Evolutionary conservation across 1,140 invertebrate genomes (phyloP).

Genomic region (Lasioglossum baleicum): DNA sequence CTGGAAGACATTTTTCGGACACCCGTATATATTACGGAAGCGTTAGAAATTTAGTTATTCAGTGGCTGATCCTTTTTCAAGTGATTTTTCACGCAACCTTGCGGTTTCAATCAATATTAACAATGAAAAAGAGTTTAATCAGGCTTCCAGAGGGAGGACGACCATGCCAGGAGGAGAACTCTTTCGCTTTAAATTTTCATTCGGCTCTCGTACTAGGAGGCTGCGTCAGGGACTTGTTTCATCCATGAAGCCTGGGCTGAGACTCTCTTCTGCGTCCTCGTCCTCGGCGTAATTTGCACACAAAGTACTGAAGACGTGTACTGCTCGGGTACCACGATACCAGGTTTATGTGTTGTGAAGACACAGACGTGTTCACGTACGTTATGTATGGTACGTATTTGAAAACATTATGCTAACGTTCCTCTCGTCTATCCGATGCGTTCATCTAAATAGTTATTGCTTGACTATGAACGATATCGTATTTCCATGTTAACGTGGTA

Average conservation of each 20-base stretch:
- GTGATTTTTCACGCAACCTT: not conserved
- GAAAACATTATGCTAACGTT: constrained; percentile 74
- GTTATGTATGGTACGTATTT: constrained; percentile 47
- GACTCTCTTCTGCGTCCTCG: constrained; percentile 69
- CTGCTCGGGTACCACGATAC: constrained; percentile 58
- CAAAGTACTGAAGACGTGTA: constrained; percentile 74
- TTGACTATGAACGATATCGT: constrained; percentile 18
- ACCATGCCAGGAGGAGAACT: constrained; percentile 40
- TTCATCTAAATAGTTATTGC: constrained; percentile 20
- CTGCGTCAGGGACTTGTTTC: constrained; percentile 68
- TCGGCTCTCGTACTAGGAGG: constrained; percentile 69
- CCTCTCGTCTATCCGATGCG: constrained; percentile 45
- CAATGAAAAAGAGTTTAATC: constrained; percentile 35
- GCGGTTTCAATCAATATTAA: constrained; percentile 41
- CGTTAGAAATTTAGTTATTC: not conserved
- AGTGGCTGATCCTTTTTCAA: not conserved
- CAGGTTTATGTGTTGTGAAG: constrained; percentile 47
- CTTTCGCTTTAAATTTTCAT: constrained; percentile 68
- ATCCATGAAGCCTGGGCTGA: constrained; percentile 65
- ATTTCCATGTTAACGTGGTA: constrained; percentile 17
- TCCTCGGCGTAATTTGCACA: constrained; percentile 77
- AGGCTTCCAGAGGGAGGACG: not conserved
- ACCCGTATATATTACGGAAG: not conserved
- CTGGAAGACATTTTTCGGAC: too few relatives aligned
- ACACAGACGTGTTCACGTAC: constrained; percentile 15